A percentile compares a stretch with the other conserved stretches of the same genome.
phyloP scores from a whole-genome alignment of 2,113 vertebrate species.

The Clarias macrocephalus region DNA sequence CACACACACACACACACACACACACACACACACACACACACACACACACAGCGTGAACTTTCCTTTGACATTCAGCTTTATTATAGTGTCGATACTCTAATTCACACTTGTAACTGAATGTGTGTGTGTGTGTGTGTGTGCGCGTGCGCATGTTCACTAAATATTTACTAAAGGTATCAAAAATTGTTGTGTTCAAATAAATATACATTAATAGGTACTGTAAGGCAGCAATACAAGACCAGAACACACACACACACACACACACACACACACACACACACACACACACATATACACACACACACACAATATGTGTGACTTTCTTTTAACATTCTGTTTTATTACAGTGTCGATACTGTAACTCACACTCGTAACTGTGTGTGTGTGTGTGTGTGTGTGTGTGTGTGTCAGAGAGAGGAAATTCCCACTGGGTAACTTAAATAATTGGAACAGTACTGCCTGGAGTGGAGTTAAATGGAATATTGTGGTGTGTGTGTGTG shows the following conservation, averaged over 20 bases:
- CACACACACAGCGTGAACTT: background rate
- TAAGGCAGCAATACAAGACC: background rate
- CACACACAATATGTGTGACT: background rate
- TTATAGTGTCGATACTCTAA: background rate
- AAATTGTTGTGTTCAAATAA: background rate
- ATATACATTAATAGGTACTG: background rate
- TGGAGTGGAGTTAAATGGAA: slow-evolving; percentile 1
- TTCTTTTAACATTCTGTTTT: background rate
- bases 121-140: background rate
- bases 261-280: background rate
- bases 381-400: background rate
- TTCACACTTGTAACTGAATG: background rate
- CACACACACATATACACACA: background rate
- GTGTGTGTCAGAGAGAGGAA: background rate
- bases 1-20: background rate
- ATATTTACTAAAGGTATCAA: background rate
- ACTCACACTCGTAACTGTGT: background rate
- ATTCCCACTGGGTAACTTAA: slow-evolving; percentile 5
- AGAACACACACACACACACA: background rate
- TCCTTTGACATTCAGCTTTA: background rate
- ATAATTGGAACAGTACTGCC: slow-evolving; percentile 22
- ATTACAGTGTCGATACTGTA: background rate
- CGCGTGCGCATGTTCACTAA: background rate
- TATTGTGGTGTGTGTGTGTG: background rate
- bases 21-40: background rate